Conservation (phyloP, 53 echinoderm and acorn worm genomes). For the Paracentrotus lividus region DNA sequence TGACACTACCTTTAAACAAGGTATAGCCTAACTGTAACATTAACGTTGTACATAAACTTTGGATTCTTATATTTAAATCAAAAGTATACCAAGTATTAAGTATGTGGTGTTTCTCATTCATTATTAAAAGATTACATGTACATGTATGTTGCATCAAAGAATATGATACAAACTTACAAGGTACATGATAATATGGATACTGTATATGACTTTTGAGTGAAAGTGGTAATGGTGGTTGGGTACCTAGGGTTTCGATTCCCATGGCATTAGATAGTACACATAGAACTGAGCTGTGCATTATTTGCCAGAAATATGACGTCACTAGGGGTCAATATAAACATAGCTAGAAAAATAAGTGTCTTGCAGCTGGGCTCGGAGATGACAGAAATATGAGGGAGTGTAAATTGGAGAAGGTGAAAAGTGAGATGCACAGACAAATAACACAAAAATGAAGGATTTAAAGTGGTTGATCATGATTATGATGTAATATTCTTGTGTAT, state of each 20-base stretch:
- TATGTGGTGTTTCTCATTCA: no score
- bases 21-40: no score
- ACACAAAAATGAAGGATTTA: conserved; percentile 34
- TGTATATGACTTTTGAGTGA: background rate
- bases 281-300: background rate
- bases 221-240: background rate
- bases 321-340: conserved; percentile 39
- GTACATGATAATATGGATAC: no score
- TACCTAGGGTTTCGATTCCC: background rate
- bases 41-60: no score
- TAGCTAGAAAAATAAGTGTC: conserved; percentile 15
- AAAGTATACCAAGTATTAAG: no score
- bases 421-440: background rate
- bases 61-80: no score
- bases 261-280: background rate
- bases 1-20: no score
- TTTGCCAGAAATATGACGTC: conserved; percentile 20
- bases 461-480: background rate
- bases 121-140: no score
- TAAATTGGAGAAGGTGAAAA: conserved; percentile 23
- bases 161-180: no score
- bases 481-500: background rate
- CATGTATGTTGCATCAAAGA: no score
- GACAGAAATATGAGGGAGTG: conserved; percentile 23
- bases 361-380: conserved; percentile 23